Evolutionary conservation across 2,113 vertebrate genomes (phyloP).

Genomic region (Planiliza haematocheilus): DNA sequence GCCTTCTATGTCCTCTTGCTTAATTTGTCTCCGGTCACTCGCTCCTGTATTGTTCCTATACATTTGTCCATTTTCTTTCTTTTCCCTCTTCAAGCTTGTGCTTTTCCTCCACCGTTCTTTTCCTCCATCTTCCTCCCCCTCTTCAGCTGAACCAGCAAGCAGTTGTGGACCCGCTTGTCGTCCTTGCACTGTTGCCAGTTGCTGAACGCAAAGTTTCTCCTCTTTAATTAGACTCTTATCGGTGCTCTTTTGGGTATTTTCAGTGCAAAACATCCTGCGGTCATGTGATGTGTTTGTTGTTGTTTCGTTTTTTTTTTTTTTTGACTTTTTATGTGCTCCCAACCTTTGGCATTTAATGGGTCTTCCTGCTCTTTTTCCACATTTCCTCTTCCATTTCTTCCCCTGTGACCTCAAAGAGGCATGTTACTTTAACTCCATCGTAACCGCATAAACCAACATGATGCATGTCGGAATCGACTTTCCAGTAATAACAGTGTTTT

Average conservation of each 20-base stretch:
- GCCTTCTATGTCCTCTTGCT: too few species aligned
- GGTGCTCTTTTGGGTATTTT: conserved; percentile 10
- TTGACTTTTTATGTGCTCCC: conserved; percentile 20
- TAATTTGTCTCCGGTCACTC: not conserved
- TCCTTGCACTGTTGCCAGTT: conserved; percentile 7
- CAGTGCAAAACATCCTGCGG: conserved; percentile 36
- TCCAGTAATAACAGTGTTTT: too few species aligned
- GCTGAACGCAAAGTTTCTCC: not conserved
- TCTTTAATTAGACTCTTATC: conserved; percentile 13
- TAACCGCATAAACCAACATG: too few species aligned
- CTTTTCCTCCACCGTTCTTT: conserved; percentile 20
- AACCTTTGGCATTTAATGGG: conserved; percentile 15
- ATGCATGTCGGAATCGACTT: too few species aligned
- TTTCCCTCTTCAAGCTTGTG: conserved; percentile 1
- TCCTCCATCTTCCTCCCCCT: not conserved
- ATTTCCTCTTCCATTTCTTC: conserved; percentile 42
- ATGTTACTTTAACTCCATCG: too few species aligned
- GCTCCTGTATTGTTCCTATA: not conserved
- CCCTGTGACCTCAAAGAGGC: not conserved
- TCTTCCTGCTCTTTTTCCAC: conserved; percentile 38
- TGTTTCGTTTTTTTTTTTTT: conserved; percentile 5
- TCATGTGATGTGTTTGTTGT: conserved; percentile 33
- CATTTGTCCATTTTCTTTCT: not conserved
- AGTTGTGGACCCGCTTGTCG: conserved; percentile 12
- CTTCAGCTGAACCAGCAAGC: conserved; percentile 12